A percentile compares a stretch with the other conserved stretches of the same genome.
These are phyloP conservation scores for Onychostoma macrolepis DNA, from an alignment of 2,113 vertebrate genomes.

Conservation along the genomic window DNA sequence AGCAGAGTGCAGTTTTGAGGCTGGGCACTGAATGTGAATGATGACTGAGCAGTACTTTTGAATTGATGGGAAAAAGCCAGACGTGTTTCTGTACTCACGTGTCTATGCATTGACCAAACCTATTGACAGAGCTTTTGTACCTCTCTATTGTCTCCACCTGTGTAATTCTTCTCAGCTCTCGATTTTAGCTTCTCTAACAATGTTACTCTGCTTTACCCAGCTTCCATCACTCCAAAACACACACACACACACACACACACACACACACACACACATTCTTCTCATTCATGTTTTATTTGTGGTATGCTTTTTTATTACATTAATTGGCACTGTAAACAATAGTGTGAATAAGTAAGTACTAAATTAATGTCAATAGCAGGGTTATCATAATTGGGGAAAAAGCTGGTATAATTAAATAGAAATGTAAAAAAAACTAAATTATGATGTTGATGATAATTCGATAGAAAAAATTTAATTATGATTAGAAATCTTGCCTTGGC, in stretches of 20 bases:
- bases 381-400: neutral
- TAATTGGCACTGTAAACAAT: neutral
- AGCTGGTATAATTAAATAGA: neutral
- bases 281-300: neutral
- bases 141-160: slow-evolving; percentile 18
- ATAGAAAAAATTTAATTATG: no score
- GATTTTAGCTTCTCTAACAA: slow-evolving; percentile 45
- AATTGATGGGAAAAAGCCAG: slow-evolving; percentile 57
- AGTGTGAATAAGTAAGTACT: neutral
- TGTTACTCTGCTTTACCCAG: slow-evolving; percentile 14
- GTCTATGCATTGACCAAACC: slow-evolving; percentile 30
- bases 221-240: slow-evolving; percentile 32
- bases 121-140: slow-evolving; percentile 31
- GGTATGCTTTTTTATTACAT: neutral
- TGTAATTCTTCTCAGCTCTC: slow-evolving; percentile 38
- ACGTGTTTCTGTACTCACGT: slow-evolving; percentile 42
- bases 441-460: no score
- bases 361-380: neutral
- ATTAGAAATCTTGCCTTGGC: no score
- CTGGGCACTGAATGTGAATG: slow-evolving; percentile 33
- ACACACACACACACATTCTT: neutral
- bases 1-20: slow-evolving; percentile 28
- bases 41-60: slow-evolving; percentile 57
- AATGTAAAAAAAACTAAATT: neutral
- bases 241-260: neutral